Conservation (phyloP, 2,888 invertebrate species). For the Cryptocephalus moraei region DNA sequence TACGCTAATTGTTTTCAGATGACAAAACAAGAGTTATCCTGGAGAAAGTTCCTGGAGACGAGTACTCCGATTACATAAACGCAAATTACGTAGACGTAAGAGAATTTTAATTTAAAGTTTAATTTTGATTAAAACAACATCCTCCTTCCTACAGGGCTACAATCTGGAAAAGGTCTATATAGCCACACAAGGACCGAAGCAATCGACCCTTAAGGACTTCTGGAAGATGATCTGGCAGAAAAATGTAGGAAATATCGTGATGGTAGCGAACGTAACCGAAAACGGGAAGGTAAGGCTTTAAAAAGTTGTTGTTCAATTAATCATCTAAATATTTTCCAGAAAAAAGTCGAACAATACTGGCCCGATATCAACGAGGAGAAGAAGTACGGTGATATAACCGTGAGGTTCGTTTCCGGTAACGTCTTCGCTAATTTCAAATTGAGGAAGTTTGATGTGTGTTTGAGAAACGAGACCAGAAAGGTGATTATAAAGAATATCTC, state of each 20-base stretch:
- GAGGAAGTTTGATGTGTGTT: conserved; percentile 27
- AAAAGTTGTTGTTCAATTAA: not conserved
- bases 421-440: conserved; percentile 34
- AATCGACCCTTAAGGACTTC: conserved; percentile 30
- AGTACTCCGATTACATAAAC: conserved; percentile 42
- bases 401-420: conserved; percentile 27
- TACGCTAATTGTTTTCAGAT: conserved; percentile 25
- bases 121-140: not conserved
- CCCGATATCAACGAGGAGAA: conserved; percentile 36
- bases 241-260: conserved; percentile 38
- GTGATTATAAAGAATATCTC: no score
- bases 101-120: not conserved
- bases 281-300: conserved; percentile 32
- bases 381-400: conserved; percentile 29
- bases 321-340: conserved; percentile 22
- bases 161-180: conserved; percentile 29
- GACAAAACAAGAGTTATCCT: conserved; percentile 41
- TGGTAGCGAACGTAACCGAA: conserved; percentile 42
- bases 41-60: conserved; percentile 32
- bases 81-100: conserved; percentile 42
- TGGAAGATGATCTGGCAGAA: conserved; percentile 42
- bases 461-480: not conserved
- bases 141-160: conserved; percentile 25
- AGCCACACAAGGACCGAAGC: conserved; percentile 35
- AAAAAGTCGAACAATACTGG: conserved; percentile 45